phyloP scores from a whole-genome alignment of 2,797 vertebrate species.

The Hybognathus amarus region DNA sequence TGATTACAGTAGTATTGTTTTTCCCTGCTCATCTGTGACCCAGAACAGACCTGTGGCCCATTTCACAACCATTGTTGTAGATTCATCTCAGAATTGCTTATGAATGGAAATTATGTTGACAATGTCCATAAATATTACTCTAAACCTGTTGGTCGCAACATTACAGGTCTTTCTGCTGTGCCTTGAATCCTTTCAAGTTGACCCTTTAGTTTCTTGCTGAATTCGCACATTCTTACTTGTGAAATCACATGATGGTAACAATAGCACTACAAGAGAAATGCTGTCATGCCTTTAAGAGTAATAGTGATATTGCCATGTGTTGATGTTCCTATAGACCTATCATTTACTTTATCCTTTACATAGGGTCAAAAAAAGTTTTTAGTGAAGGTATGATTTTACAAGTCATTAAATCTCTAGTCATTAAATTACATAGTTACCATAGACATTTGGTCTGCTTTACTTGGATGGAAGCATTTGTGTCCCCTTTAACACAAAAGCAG shows the following conservation, averaged over 20 bases:
- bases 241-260: not conserved
- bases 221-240: not conserved
- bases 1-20: not conserved
- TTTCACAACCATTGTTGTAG: not conserved
- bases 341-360: not conserved
- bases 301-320: not conserved
- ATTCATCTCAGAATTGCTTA: not conserved
- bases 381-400: not conserved
- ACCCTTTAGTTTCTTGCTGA: not conserved
- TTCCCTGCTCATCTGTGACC: not conserved
- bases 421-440: slow-evolving; percentile 52
- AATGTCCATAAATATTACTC: not conserved
- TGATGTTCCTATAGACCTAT: not conserved
- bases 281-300: not conserved
- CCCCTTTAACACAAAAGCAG: not conserved
- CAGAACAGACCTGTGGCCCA: too few relatives aligned
- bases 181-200: not conserved
- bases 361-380: not conserved
- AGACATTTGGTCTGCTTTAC: not conserved
- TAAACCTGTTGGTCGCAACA: not conserved
- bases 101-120: not conserved
- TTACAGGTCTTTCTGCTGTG: not conserved
- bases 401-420: slow-evolving; percentile 62
- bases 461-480: slow-evolving; percentile 10
- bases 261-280: not conserved